Evolutionary conservation across 1,140 invertebrate genomes (phyloP), one percentile per base, ranked within the genome.

Genomic region (Scylla paramamosain): DNA sequence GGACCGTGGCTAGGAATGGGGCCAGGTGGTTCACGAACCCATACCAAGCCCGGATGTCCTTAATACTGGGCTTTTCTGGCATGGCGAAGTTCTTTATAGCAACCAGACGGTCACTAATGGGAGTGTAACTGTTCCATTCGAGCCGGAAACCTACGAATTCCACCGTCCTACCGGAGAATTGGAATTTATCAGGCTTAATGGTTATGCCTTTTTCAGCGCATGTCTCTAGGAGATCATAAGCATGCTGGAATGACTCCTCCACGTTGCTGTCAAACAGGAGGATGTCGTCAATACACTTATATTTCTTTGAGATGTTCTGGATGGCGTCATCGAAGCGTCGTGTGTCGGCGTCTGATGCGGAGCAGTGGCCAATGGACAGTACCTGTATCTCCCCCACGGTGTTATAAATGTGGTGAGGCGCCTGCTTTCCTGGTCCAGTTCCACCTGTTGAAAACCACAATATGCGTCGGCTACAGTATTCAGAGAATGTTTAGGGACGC

Each of bases 371-470:
- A 91, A 59, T 95, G 28, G 32, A 25, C 20, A 29, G 87, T 91
- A 94, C 3, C 10, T 3, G 10, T 14, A 59, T 8, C 52, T 3
- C 10, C 52, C 52, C 52, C 52, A 59, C 3, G 39, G n/a, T 1
- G 39, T 93, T 4, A 39, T 48, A 25, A 94, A 94, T 12, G 86
- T 94, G 25, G 59, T 46, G 20, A 95, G 93, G 39, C 52, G 10
- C 0, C 94, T 3, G 94, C 94, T 95, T 1, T 14, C 89, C 28
- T 84, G 2, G 39, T 91, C 86, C 1, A 95, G 83, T 14, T 77
- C 89, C 4, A 95, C 94, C 86, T 95, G 89, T 4, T 93, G 93
- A 28, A 45, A 90, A 4, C 4, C 93, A 90, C 32, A 94, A 14
- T 67, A 89, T 45, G 86, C 32, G 25, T 94, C 87, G 4, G 77